phyloP scores from a whole-genome alignment of 2,888 invertebrate genomes.

The Lacanobia oleracea region DNA sequence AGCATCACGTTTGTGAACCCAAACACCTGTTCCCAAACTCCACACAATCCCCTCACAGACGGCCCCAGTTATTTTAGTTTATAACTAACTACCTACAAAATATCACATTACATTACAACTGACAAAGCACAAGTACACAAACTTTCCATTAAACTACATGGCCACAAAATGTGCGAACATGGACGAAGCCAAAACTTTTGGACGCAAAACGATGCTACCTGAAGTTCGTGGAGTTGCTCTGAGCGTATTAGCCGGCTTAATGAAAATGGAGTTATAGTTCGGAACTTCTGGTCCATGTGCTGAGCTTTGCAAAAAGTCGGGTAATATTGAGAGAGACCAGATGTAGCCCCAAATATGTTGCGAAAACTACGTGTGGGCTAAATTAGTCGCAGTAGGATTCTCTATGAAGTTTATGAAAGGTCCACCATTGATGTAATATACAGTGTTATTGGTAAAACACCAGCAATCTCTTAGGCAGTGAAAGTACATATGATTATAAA shows the following conservation, averaged over 20 bases:
- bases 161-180: constrained; percentile 57
- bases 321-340: constrained; percentile 33
- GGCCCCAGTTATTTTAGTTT: constrained; percentile 36
- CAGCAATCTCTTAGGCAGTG: no score
- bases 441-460: no score
- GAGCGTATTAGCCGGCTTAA: constrained; percentile 50
- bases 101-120: constrained; percentile 59
- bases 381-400: constrained; percentile 6
- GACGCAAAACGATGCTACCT: constrained; percentile 45
- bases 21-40: constrained; percentile 45
- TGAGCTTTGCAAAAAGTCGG: constrained; percentile 28
- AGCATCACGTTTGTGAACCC: constrained; percentile 5
- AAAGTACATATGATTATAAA: no score
- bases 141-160: constrained; percentile 60
- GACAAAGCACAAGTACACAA: constrained; percentile 49
- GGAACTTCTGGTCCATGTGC: constrained; percentile 25
- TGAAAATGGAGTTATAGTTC: constrained; percentile 49
- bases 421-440: no score
- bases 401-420: neutral
- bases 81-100: constrained; percentile 27
- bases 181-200: constrained; percentile 43
- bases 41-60: constrained; percentile 34
- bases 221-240: constrained; percentile 41
- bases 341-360: constrained; percentile 14
- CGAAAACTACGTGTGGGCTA: neutral